phyloP scores from a whole-genome alignment of 2,113 vertebrate genomes.

The Bubo scandiacus region DNA sequence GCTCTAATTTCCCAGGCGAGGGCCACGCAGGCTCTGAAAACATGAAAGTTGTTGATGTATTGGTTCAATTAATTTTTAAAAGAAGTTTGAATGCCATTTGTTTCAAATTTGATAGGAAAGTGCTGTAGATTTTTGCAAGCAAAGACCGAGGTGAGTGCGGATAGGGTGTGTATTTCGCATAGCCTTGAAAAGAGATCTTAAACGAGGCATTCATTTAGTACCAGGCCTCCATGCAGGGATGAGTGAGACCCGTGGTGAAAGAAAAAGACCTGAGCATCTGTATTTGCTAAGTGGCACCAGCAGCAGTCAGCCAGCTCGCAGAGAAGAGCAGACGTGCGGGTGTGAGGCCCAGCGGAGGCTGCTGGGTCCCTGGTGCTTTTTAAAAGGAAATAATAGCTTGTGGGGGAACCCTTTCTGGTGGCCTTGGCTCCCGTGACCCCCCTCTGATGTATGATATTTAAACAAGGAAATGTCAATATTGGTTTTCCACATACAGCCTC shows the following conservation, averaged over 20 bases:
- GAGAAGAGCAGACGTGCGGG: background rate
- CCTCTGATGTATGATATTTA: constrained; percentile 65
- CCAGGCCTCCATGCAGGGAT: background rate
- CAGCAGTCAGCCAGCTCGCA: background rate
- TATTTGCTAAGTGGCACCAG: constrained; percentile 45
- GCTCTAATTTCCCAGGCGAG: constrained; percentile 53
- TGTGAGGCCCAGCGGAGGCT: background rate
- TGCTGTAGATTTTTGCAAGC: background rate
- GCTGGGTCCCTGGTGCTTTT: constrained; percentile 44
- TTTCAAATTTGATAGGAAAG: background rate
- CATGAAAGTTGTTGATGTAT: constrained; percentile 51
- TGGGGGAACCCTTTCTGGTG: constrained; percentile 54
- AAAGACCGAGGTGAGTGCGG: background rate
- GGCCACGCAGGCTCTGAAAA: background rate
- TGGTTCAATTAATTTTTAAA: constrained; percentile 59
- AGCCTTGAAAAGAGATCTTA: background rate
- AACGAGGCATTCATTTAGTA: background rate
- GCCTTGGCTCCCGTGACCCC: constrained; percentile 46
- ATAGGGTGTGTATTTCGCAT: background rate
- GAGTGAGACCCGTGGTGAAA: background rate
- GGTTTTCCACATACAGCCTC: constrained; percentile 36
- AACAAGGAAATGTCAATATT: constrained; percentile 62
- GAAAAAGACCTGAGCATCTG: constrained; percentile 36
- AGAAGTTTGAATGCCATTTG: constrained; percentile 32
- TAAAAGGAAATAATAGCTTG: constrained; percentile 61